Conservation (phyloP, 1,140 invertebrate genomes). For the Spodoptera frugiperda region DNA sequence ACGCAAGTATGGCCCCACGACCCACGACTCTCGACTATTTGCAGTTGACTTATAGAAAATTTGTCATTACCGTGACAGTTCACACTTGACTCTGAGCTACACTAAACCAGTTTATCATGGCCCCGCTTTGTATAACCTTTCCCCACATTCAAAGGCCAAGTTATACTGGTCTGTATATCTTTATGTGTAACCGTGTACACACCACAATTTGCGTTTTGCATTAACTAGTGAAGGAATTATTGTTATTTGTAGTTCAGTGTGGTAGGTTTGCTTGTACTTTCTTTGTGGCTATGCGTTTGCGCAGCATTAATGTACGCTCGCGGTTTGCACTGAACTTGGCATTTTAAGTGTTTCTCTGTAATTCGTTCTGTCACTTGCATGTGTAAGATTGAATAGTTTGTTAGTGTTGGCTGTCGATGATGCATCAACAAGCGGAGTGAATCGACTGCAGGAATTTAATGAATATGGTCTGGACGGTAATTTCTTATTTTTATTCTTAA, state of each 20-base stretch:
- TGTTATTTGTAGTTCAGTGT: constrained; percentile 72
- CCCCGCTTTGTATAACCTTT: not conserved
- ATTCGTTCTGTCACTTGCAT: constrained; percentile 59
- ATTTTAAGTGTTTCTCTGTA: constrained; percentile 72
- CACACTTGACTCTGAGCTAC: constrained; percentile 50
- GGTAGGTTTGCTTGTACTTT: constrained; percentile 55
- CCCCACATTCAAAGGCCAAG: too few relatives aligned
- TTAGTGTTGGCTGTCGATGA: too few relatives aligned
- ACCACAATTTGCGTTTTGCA: constrained; percentile 55
- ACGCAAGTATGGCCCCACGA: constrained; percentile 61
- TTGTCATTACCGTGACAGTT: constrained; percentile 63
- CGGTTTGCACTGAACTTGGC: constrained; percentile 63
- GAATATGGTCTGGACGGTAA: too few relatives aligned
- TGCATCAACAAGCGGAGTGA: too few relatives aligned
- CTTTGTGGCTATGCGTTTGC: constrained; percentile 72
- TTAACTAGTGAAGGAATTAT: constrained; percentile 77
- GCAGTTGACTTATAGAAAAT: constrained; percentile 66
- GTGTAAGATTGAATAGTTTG: constrained; percentile 58
- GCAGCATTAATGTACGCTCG: constrained; percentile 75
- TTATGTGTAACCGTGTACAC: not conserved
- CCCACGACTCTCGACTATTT: constrained; percentile 35
- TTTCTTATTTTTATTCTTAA: too few relatives aligned
- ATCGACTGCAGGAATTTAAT: too few relatives aligned
- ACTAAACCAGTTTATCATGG: not conserved
- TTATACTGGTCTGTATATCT: too few relatives aligned